phyloP scores from a whole-genome alignment of 2,113 vertebrate species.

The Xenopus laevis region DNA sequence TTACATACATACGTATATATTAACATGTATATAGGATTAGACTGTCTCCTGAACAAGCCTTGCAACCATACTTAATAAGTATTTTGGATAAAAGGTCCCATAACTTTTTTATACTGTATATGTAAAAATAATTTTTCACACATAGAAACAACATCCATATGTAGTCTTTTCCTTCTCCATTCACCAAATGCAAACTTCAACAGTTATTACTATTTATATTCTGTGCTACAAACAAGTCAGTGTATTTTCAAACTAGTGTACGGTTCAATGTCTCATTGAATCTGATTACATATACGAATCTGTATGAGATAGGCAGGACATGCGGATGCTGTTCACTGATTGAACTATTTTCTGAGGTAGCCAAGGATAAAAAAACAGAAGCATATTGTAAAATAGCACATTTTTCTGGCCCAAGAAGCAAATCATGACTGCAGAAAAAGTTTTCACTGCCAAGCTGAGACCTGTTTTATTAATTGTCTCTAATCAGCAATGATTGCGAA shows the following conservation, averaged over 20 bases:
- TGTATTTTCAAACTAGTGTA: constrained; percentile 29
- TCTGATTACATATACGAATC: constrained; percentile 37
- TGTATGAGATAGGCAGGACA: constrained; percentile 23
- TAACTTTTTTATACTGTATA: too few species aligned
- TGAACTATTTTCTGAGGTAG: constrained; percentile 39
- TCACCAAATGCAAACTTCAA: too few species aligned
- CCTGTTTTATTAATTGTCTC: too few species aligned
- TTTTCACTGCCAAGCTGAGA: not conserved
- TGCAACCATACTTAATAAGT: too few species aligned
- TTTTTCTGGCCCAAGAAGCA: not conserved
- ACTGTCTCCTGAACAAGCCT: too few species aligned
- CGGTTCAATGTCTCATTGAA: constrained; percentile 24
- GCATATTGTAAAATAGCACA: constrained; percentile 9
- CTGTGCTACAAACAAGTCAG: constrained; percentile 15
- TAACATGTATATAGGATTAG: too few species aligned
- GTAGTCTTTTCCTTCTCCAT: too few species aligned
- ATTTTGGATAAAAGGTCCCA: too few species aligned
- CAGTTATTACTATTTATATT: constrained; percentile 8
- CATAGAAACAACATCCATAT: too few species aligned
- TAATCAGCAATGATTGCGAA: too few species aligned
- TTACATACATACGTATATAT: too few species aligned
- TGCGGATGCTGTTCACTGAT: constrained; percentile 26
- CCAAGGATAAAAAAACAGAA: constrained; percentile 26
- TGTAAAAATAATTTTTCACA: too few species aligned
- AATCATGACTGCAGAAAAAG: constrained; percentile 1